Evolutionary conservation across 2,113 vertebrate genomes (phyloP).

Genomic region (Sarotherodon lohbergeri): DNA sequence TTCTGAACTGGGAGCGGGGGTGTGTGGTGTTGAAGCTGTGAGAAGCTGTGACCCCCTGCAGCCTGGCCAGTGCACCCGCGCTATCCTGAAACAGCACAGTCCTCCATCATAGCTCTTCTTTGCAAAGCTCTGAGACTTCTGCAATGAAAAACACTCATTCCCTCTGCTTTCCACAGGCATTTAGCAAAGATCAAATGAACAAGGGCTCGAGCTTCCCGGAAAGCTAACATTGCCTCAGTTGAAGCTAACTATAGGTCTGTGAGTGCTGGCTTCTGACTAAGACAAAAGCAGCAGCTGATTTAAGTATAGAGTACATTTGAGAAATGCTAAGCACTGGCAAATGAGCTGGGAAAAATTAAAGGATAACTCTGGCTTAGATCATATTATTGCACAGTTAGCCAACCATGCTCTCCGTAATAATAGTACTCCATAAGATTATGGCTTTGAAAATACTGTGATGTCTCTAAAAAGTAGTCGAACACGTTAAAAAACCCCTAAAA

Average conservation of each 20-base stretch:
- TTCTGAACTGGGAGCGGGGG: neutral
- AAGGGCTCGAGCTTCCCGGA: neutral
- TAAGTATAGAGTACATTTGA: neutral
- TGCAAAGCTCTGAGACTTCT: neutral
- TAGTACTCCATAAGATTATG: neutral
- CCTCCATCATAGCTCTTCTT: neutral
- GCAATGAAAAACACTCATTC: conserved; percentile 12
- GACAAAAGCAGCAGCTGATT: neutral
- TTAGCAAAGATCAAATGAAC: neutral
- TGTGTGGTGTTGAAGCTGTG: neutral
- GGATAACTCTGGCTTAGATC: neutral
- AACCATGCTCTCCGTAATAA: neutral
- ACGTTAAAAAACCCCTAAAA: neutral
- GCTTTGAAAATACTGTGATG: neutral
- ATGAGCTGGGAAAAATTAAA: neutral
- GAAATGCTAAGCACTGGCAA: neutral
- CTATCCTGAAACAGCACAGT: neutral
- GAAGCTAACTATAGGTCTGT: neutral
- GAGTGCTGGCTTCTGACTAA: neutral
- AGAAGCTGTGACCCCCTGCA: neutral
- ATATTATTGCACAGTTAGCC: neutral
- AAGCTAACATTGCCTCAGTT: neutral
- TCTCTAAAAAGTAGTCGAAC: neutral
- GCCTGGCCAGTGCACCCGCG: neutral
- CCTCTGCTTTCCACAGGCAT: neutral